phyloP scores from a whole-genome alignment of 2,888 invertebrate species.

The Cosmia trapezina region DNA sequence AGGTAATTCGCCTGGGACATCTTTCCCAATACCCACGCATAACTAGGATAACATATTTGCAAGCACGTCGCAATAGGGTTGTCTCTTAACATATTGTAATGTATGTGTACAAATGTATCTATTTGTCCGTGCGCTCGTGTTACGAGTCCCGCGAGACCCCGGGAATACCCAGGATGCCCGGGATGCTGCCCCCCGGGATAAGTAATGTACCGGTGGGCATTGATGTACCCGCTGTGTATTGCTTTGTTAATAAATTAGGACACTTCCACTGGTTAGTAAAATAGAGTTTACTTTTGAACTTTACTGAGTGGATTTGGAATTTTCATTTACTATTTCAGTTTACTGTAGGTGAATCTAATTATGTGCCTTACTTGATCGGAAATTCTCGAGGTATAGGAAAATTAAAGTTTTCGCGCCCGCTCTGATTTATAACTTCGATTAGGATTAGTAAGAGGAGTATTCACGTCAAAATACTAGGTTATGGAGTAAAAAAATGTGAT shows the following conservation, averaged over 20 bases:
- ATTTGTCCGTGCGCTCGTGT: conserved; percentile 80
- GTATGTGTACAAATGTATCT: conserved; percentile 82
- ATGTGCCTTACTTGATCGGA: too few species aligned
- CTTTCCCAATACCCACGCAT: not conserved
- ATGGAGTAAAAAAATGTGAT: not conserved
- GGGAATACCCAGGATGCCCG: conserved; percentile 72
- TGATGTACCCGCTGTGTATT: conserved; percentile 32
- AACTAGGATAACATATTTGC: conserved; percentile 27
- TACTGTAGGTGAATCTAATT: too few species aligned
- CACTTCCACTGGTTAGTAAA: conserved; percentile 25
- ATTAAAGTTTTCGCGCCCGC: too few species aligned
- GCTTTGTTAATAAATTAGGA: conserved; percentile 57
- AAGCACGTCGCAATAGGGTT: conserved; percentile 46
- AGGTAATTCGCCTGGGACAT: not conserved
- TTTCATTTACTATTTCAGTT: not conserved
- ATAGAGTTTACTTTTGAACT: conserved; percentile 1
- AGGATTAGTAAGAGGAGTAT: too few species aligned
- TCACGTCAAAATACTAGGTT: too few species aligned
- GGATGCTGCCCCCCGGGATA: conserved; percentile 57
- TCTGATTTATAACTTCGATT: too few species aligned
- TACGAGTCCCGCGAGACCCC: conserved; percentile 78
- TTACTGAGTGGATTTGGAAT: not conserved
- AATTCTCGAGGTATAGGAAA: too few species aligned
- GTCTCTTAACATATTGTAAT: conserved; percentile 76
- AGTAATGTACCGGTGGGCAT: conserved; percentile 67